Evolutionary conservation across 2,797 vertebrate genomes (phyloP).

Genomic region (Ctenopoma kingsleyae): DNA sequence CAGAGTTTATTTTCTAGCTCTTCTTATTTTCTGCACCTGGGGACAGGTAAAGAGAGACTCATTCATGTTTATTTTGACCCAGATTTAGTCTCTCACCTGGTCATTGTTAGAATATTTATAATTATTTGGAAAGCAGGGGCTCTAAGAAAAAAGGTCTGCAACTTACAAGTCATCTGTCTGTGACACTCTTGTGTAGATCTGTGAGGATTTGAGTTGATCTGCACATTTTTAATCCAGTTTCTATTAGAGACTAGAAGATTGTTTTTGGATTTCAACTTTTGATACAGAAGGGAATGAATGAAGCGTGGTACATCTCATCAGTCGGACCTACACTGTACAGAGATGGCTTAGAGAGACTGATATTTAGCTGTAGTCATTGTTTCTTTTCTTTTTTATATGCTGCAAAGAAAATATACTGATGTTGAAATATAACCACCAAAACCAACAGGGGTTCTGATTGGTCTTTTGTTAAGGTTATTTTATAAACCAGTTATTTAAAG

Average conservation of each 20-base stretch:
- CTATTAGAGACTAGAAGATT: conserved; percentile 55
- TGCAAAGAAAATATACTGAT: conserved; percentile 86
- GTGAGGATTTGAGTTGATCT: conserved; percentile 43
- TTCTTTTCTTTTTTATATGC: conserved; percentile 83
- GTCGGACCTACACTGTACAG: conserved; percentile 81
- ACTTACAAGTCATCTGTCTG: conserved; percentile 38
- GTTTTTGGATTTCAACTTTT: conserved; percentile 70
- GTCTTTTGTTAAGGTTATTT: conserved; percentile 60
- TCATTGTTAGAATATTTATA: conserved; percentile 48
- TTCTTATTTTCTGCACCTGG: conserved; percentile 63
- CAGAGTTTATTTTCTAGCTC: conserved; percentile 76
- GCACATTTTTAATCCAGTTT: conserved; percentile 70
- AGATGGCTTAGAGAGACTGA: conserved; percentile 78
- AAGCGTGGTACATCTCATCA: conserved; percentile 71
- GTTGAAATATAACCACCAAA: conserved; percentile 88
- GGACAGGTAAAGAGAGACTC: conserved; percentile 59
- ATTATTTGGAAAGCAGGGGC: conserved; percentile 46
- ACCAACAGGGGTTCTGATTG: conserved; percentile 72
- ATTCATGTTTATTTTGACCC: conserved; percentile 56
- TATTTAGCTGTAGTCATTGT: conserved; percentile 82
- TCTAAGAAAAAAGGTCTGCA: conserved; percentile 26
- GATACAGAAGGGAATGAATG: conserved; percentile 69
- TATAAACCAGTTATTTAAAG: conserved; percentile 9
- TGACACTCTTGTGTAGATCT: conserved; percentile 39
- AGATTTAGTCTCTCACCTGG: conserved; percentile 42